These are phyloP conservation scores for Cyclura pinguis DNA, from an alignment of 2,797 vertebrate species.

Conservation along the genomic window DNA sequence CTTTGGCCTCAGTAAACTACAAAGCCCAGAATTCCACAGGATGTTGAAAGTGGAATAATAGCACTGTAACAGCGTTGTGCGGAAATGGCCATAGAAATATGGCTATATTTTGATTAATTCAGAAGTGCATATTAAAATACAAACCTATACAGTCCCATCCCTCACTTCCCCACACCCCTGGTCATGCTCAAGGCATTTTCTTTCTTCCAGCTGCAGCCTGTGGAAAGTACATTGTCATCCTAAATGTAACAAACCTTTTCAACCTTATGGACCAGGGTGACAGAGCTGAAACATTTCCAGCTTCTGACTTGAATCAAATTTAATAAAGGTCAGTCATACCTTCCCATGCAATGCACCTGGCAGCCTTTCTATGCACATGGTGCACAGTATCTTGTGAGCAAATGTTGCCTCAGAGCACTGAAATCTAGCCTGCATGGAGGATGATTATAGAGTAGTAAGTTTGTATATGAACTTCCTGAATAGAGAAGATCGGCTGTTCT, in stretches of 20 bases:
- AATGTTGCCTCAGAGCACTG: not conserved
- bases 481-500: slow-evolving; percentile 9
- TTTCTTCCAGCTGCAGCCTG: not conserved
- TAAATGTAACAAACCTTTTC: slow-evolving; percentile 1
- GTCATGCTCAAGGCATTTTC: not conserved
- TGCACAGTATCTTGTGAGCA: slow-evolving; percentile 18
- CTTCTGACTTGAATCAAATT: not conserved
- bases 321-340: not conserved
- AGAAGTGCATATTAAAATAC: not conserved
- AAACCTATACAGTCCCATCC: not conserved
- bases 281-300: not conserved
- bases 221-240: not conserved
- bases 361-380: not conserved
- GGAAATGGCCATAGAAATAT: not conserved
- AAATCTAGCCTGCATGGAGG: not conserved
- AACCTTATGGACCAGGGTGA: not conserved
- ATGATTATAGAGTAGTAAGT: not conserved
- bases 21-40: too few relatives aligned
- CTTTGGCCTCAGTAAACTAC: too few relatives aligned
- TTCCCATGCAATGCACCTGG: not conserved
- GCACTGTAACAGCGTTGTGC: too few relatives aligned
- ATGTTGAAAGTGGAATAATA: too few relatives aligned
- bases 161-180: not conserved
- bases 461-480: not conserved
- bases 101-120: not conserved